Evolutionary conservation across 2,797 vertebrate species (phyloP).

Genomic region (Podarcis siculus): DNA sequence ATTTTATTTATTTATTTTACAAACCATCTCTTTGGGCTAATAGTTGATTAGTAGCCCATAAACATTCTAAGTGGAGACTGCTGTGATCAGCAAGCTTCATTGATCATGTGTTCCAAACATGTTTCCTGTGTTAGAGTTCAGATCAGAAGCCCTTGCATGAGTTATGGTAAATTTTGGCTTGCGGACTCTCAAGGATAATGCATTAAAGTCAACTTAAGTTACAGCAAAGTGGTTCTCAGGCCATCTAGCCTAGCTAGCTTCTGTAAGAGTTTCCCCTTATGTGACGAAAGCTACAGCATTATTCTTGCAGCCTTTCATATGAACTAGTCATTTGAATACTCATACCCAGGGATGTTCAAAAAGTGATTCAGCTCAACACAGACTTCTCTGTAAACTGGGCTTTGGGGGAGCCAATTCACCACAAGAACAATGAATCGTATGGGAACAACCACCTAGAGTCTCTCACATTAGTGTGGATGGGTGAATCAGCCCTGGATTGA

Average conservation of each 20-base stretch:
- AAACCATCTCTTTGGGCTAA: conserved; percentile 45
- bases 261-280: background rate
- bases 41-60: conserved; percentile 72
- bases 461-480: background rate
- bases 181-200: conserved; percentile 2
- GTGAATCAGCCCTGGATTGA: background rate
- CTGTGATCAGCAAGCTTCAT: conserved; percentile 60
- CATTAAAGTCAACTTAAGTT: conserved; percentile 24
- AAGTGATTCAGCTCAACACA: background rate
- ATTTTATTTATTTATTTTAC: background rate
- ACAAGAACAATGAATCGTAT: background rate
- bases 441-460: background rate
- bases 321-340: background rate
- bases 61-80: conserved; percentile 64
- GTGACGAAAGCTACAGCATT: background rate
- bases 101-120: conserved; percentile 77
- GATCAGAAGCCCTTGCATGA: conserved; percentile 49
- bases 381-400: background rate
- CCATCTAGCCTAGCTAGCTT: background rate
- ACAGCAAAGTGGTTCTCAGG: background rate
- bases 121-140: conserved; percentile 73
- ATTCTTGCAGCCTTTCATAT: background rate
- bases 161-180: conserved; percentile 53
- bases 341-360: background rate
- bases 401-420: background rate